Base-by-base conservation (phyloP, 2,888 invertebrate genomes). In the Hydrotaea diabolus region DNA sequence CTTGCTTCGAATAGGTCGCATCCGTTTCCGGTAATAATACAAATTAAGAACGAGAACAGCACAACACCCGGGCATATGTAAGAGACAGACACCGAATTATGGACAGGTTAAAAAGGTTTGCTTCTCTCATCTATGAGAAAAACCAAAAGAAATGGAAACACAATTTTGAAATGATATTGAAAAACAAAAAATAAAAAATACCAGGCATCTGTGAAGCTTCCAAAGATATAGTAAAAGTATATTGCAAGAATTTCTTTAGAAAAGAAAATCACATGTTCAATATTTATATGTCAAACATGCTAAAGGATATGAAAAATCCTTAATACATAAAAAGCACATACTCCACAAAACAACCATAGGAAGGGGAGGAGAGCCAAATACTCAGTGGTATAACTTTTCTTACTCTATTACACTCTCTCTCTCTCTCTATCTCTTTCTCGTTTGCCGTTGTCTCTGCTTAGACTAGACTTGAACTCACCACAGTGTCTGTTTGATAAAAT, bases 281-380 rank as follows among this genome's bases (percentile, higher is more conserved):
- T 80, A 78, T 84, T 80, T 80, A 78, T 81, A 23, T 84, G 78
- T 81, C 78, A 81, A 78, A 76, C 26, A 49, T 36, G n/a, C n/a
- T 4, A 57, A 39, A 39, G 59, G 66, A 64, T 2, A 49, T 19
- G 26, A 46, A 69, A n/a, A 69, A 46, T 59, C 69, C 46, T 69
- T 69, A 46, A 43, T 46, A 31, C 69, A 69, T 23, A 46, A 31
- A 31, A 31, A 31, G 0, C 13, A 36, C 15, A 43, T 39, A 11
- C 13, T 1, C 9, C 39, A 39, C 39, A 43, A 55, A 5, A 76
- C n/a, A 75, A 36, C 19, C 1, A 43, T 64, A 73, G 53, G 62
- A 49, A 57, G 43, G 0, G 39, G 11, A 59, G 59, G 64, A 76
- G 4, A 0, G 17, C n/a, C 13, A 23, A 79, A 76, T 39, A 62